These are phyloP conservation scores for Eupeodes luniger DNA, from an alignment of 2,888 invertebrate genomes.

Conservation along the genomic window DNA sequence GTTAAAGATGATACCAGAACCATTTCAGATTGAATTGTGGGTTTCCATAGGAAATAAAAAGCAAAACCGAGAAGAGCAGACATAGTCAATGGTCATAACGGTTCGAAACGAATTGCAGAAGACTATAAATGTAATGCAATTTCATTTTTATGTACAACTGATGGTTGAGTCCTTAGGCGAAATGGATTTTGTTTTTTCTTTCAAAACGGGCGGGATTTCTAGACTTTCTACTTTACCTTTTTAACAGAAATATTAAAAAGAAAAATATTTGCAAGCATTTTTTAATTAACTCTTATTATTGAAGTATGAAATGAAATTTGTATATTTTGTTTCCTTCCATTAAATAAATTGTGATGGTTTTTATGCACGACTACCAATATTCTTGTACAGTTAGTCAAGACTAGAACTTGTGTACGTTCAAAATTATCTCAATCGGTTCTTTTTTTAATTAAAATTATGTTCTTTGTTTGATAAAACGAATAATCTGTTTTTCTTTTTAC, in stretches of 20 bases:
- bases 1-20: constrained; percentile 13
- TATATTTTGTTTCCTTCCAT: too few relatives aligned
- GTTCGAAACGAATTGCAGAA: background rate
- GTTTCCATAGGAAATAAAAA: background rate
- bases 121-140: constrained; percentile 3
- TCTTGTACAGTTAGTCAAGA: too few relatives aligned
- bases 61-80: background rate
- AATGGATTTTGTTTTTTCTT: background rate
- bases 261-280: background rate
- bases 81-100: background rate
- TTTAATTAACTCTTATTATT: background rate
- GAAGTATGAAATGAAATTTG: too few relatives aligned
- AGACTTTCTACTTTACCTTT: too few relatives aligned
- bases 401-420: too few relatives aligned
- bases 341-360: too few relatives aligned
- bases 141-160: background rate
- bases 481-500: too few relatives aligned
- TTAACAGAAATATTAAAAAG: background rate
- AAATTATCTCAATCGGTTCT: too few relatives aligned
- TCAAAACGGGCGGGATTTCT: background rate
- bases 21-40: constrained; percentile 7
- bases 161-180: background rate
- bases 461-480: too few relatives aligned
- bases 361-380: too few relatives aligned
- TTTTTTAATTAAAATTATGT: too few relatives aligned